Base-by-base conservation (phyloP, 2,888 invertebrate species). In the Tipula unca region DNA sequence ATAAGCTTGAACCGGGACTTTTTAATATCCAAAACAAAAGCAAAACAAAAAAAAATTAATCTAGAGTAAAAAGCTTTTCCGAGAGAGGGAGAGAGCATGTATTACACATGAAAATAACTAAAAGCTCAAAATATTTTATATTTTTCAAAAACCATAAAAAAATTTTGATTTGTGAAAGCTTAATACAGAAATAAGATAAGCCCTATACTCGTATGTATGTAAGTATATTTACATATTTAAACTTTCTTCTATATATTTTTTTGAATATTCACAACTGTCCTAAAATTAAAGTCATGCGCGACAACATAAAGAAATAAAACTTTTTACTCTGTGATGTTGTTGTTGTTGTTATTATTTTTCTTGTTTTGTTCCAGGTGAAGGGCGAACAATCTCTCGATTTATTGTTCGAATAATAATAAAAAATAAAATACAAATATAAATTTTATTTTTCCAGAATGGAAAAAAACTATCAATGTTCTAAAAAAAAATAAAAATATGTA, bases 1-100 rank as follows among this genome's bases (percentile, higher is more conserved):
- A 83, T 83, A 83, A 83, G 83, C 83, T 83, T 83, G 32, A 83
- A 83, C 83, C 83, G 83, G 83, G 83, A 83, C 83, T 83, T 69
- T 69, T 69, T 69, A 69, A 69, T 69, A 69, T 69, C 69, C 69
- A 25, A 69, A 69, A 69, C 69, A 69, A 48, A 5, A 4, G 17
- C 6, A 69, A 54, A 48, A 48, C n/a, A 48, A 39, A 39, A 39
- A n/a, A 17, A 48, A 48, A 17, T 17, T 17, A 20, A 48, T 69
- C 25, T 69, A 69, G 69, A 69, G 69, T 69, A 69, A 69, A 20
- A 69, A 25, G 25, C 25, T 69, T 69, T 69, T 13, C 17, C 69
- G 25, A 69, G 69, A 69, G 69, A 69, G 69, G 25, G 69, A 69
- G 69, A 25, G 69, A 69, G 20, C 20, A 69, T 69, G 10, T 69